Conservation (phyloP, 2,888 invertebrate species). For the Rotaria socialis region DNA sequence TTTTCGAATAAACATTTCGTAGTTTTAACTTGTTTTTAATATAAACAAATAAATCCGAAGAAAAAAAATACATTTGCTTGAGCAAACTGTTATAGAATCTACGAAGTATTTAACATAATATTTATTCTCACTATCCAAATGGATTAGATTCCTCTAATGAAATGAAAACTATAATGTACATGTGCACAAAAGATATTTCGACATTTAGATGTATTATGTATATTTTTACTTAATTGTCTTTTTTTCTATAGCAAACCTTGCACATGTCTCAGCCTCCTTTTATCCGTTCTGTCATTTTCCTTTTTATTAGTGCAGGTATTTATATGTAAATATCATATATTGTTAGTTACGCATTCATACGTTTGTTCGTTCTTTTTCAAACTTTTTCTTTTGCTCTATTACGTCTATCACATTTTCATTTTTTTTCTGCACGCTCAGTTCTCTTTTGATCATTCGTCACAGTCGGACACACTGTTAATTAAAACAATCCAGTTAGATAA, state of each 20-base stretch:
- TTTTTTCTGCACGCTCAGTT: neutral
- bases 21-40: no score
- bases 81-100: neutral
- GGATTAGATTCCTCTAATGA: neutral
- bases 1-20: no score
- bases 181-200: neutral
- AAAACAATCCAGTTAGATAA: neutral
- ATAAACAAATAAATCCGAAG: no score
- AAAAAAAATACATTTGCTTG: neutral
- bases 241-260: neutral
- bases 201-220: no score
- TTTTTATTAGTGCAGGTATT: neutral
- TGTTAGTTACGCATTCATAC: neutral
- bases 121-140: neutral
- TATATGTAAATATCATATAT: neutral
- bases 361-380: neutral
- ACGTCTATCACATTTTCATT: neutral
- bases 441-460: neutral
- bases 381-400: neutral
- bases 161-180: neutral
- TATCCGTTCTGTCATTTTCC: neutral
- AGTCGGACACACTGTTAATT: neutral
- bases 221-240: neutral
- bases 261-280: neutral
- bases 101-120: neutral